Percentiles rank a stretch among this genome's conserved stretches.
These are phyloP conservation scores for Falcunculus frontatus DNA, from an alignment of 2,113 vertebrate species.

Conservation along the genomic window DNA sequence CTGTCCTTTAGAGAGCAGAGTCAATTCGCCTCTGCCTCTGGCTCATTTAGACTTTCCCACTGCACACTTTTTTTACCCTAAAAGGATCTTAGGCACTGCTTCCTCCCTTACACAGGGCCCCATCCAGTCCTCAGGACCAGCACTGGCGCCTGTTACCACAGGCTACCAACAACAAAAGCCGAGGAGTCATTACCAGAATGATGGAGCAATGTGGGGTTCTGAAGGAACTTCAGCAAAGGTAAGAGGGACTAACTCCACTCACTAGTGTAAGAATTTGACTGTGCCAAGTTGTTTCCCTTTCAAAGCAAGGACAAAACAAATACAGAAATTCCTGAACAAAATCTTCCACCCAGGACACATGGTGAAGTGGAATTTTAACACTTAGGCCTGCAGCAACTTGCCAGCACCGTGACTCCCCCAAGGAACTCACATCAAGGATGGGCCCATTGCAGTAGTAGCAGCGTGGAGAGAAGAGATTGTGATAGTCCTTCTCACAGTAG, in stretches of 20 bases:
- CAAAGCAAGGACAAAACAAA: background rate
- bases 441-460: constrained; percentile 98
- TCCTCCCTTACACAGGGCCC: background rate
- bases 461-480: constrained; percentile 94
- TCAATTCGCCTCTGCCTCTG: background rate
- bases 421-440: constrained; percentile 90
- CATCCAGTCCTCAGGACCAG: background rate
- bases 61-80: constrained; percentile 8
- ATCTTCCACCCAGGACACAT: background rate
- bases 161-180: background rate
- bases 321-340: background rate
- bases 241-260: background rate
- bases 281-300: background rate
- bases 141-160: background rate
- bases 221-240: background rate
- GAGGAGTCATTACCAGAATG: background rate
- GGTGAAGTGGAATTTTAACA: background rate
- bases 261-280: background rate
- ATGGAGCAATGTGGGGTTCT: background rate
- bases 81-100: background rate
- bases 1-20: background rate
- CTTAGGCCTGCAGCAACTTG: background rate
- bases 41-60: background rate
- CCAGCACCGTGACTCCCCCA: background rate
- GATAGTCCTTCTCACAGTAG: constrained; percentile 97